Evolutionary conservation across 2,797 vertebrate genomes (phyloP), one percentile per base, ranked within the genome.

Genomic region (Enteromius viviparus): DNA sequence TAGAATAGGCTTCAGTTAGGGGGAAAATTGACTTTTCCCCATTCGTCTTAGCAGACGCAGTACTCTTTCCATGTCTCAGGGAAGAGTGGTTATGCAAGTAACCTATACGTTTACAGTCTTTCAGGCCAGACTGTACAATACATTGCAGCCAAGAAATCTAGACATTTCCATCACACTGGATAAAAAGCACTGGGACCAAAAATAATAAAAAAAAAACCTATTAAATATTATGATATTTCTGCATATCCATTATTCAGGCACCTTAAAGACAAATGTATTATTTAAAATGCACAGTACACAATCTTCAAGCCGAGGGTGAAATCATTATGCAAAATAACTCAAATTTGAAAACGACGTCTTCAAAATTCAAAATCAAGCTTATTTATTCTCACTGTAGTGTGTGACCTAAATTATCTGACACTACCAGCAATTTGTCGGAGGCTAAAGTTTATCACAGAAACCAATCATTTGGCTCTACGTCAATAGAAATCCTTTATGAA

Each of bases 111-210:
- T 69, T 14, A 23, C 6, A 42, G 21, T 42, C 21, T 42, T 42
- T 69, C 37, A 69, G 42, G 66, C n/a, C 66, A 69, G 37, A 42
- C 37, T 69, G 66, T 69, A 69, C 40, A 42, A 69, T 23, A 42
- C 14, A 14, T 42, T 45, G 37, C 40, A 42, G 37, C 21, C 66
- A 69, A 69, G 37, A 29, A 12, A 15, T 62, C 11, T 26, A 60
- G 58, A 5, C 23, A 26, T 12, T 60, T 60, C 55, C 21, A 4
- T 55, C 21, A 58, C 10, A 58, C 10, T 58, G 23, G 23, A 60
- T 60, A 23, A 60, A 11, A 60, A 26, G n/a, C 23, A 60, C n/a
- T 26, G 55, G 1, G n/a, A 23, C 3, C 11, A 12, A 21, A 21
- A 8, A 2, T 8, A 21, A 5, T 10, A 55, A 0, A 55, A 9